These are phyloP conservation scores for Sphaerophoria rueppellii DNA, from an alignment of 2,888 invertebrate genomes.

Conservation along the genomic window DNA sequence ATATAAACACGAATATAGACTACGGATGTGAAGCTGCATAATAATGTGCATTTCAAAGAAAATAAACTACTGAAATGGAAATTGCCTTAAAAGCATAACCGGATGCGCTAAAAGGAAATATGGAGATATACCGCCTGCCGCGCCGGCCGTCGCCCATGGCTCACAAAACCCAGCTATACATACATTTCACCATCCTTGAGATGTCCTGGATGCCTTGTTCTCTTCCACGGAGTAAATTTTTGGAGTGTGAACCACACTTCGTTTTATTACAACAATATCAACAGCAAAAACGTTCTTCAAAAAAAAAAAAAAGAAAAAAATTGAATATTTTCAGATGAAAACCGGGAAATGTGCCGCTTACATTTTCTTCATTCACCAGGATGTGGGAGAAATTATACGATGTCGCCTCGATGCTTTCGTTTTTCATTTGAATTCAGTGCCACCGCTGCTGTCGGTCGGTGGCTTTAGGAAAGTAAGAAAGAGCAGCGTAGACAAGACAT, in stretches of 20 bases:
- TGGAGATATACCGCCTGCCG: constrained; percentile 51
- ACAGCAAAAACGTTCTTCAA: not conserved
- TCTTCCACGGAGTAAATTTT: constrained; percentile 2
- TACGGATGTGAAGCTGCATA: constrained; percentile 42
- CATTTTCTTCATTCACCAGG: constrained; percentile 56
- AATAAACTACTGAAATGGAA: constrained; percentile 70
- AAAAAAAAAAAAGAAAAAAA: not conserved
- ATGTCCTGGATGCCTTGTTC: constrained; percentile 19
- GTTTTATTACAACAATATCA: not conserved
- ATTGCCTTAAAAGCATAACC: constrained; percentile 71
- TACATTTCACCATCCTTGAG: constrained; percentile 23
- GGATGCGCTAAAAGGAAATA: constrained; percentile 66
- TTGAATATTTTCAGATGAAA: constrained; percentile 44
- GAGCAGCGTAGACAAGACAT: not conserved
- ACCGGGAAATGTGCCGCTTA: constrained; percentile 48
- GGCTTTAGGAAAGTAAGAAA: no score
- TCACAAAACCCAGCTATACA: not conserved
- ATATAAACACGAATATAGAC: no score
- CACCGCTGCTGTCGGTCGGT: no score
- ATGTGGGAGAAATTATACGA: constrained; percentile 69
- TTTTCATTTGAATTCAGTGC: constrained; percentile 40
- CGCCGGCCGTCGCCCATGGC: constrained; percentile 13
- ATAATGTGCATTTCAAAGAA: constrained; percentile 65
- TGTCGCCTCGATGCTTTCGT: constrained; percentile 56
- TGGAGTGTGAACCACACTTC: constrained; percentile 7